Base-by-base conservation (phyloP, 2,888 invertebrate genomes). In the Malachius bipustulatus region DNA sequence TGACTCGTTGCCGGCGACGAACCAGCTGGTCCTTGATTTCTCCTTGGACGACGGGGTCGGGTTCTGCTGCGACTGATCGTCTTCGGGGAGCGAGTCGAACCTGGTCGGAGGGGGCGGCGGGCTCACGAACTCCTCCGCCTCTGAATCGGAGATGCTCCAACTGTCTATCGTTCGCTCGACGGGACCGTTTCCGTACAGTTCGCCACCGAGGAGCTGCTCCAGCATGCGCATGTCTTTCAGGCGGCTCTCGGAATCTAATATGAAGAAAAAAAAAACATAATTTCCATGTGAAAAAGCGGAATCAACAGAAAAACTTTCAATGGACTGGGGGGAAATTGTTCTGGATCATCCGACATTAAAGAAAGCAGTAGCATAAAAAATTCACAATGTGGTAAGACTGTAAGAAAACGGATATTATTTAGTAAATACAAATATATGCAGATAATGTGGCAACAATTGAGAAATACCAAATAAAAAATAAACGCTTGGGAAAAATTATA, bases 171-270 rank as follows among this genome's bases (percentile, higher is more conserved):
- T 65, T 10, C 58, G 51, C 16, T 58, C 64, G 9, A 59, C 57
- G 9, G 62, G 61, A 3, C 75, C 67, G 29, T 70, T 71, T 4
- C 76, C 75, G 48, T 80, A 77, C 12, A 79, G 72, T 41, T 79
- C 81, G 26, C 75, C 75, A 40, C 75, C 74, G 6, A 82, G 59
- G 34, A 81, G 66, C 32, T 77, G 72, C 54, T 82, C 78, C 14
- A 82, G 53, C 13, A 80, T 53, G 45, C 2, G 55, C 52, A 27
- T 49, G 53, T 30, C 50, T 52, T 19, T 13, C 12, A 19, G 16
- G n/a, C 24, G 24, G 24, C n/a, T 19, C n/a, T 19, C 24, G n/a
- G 6, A 8, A n/a, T n/a, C 24, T 19, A n/a, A 6, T 8, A 19
- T n/a, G n/a, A 19, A 19, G 24, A 19, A 19, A 19, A 19, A 19